Conservation (phyloP, 2,113 vertebrate species). For the Scomber japonicus region DNA sequence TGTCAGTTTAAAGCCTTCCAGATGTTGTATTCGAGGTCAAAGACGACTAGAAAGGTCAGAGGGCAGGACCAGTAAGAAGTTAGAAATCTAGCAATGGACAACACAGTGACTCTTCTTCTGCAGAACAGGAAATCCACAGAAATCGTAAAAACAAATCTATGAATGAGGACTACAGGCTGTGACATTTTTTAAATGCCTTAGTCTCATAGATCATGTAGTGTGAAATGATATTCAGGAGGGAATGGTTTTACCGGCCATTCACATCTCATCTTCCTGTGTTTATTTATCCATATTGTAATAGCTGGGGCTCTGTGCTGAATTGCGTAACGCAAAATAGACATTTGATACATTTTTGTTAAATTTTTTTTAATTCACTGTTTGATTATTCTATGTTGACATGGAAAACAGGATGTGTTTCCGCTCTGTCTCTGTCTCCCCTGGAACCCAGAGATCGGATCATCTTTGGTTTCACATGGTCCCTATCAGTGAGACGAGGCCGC, state of each 20-base stretch:
- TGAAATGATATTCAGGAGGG: constrained; percentile 1
- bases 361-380: constrained; percentile 22
- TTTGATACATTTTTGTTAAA: constrained; percentile 2
- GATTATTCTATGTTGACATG: constrained; percentile 46
- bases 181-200: constrained; percentile 27
- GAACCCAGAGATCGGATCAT: constrained; percentile 39
- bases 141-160: constrained; percentile 13
- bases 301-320: background rate
- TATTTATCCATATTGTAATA: constrained; percentile 19
- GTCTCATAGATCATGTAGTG: constrained; percentile 5
- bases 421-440: constrained; percentile 19
- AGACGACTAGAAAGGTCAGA: constrained; percentile 40
- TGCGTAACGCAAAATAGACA: constrained; percentile 10
- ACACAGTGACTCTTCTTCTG: constrained; percentile 17
- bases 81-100: constrained; percentile 33
- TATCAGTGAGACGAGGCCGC: constrained; percentile 39
- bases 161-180: constrained; percentile 1
- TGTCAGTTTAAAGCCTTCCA: constrained; percentile 62
- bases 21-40: constrained; percentile 50
- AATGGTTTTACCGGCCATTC: background rate
- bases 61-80: constrained; percentile 8
- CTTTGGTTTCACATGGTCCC: constrained; percentile 58
- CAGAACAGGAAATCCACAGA: constrained; percentile 49
- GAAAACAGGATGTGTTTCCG: constrained; percentile 62
- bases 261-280: constrained; percentile 15